Evolutionary conservation across 2,797 vertebrate genomes (phyloP).

Genomic region (Loriculus beryllinus): DNA sequence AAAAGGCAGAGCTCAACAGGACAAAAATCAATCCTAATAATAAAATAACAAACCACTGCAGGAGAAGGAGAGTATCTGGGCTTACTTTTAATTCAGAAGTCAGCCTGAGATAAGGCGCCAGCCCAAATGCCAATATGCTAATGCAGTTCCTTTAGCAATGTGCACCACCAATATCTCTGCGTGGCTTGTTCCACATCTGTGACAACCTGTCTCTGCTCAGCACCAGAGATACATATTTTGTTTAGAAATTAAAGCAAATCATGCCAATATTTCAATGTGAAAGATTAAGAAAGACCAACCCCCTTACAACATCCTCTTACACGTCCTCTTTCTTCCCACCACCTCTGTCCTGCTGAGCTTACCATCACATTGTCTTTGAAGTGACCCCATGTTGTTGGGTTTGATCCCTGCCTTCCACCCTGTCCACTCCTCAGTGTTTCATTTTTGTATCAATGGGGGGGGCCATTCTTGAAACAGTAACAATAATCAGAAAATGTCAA

Average conservation of each 20-base stretch:
- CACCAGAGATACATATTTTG: conserved; percentile 17
- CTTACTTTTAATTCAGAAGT: conserved; percentile 40
- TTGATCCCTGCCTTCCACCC: not conserved
- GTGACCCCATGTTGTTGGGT: not conserved
- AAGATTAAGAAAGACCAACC: not conserved
- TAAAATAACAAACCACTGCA: not conserved
- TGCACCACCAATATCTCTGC: not conserved
- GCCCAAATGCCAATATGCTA: conserved; percentile 56
- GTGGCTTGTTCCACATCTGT: not conserved
- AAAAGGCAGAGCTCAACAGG: not conserved
- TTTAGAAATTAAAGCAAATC: not conserved
- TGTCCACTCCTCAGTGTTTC: not conserved
- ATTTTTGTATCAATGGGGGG: not conserved
- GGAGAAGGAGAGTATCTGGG: not conserved
- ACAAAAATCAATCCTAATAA: conserved; percentile 20
- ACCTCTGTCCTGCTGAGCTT: accelerated
- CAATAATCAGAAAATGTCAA: not conserved
- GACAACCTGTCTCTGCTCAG: conserved; percentile 30
- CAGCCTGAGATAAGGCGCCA: not conserved
- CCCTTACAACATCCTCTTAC: accelerated
- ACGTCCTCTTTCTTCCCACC: not conserved
- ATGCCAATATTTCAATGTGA: not conserved
- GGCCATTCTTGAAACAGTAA: not conserved
- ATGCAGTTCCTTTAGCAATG: not conserved
- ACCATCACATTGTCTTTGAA: not conserved